Conservation (phyloP, 2,888 invertebrate genomes). For the Selenia dentaria region DNA sequence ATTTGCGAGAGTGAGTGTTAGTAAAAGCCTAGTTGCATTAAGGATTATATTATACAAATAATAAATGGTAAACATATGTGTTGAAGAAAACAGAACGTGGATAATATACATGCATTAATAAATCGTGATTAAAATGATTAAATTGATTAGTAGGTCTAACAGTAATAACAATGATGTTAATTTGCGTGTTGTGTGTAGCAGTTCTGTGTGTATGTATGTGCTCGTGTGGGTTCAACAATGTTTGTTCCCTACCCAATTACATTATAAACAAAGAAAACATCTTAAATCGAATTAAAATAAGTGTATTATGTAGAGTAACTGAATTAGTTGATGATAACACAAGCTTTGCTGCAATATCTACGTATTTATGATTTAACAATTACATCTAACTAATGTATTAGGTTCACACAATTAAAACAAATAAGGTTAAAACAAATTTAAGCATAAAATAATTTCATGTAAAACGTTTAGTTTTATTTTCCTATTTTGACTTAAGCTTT, state of each 20-base stretch:
- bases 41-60: constrained; percentile 38
- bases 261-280: constrained; percentile 72
- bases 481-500: no score
- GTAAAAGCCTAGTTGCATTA: constrained; percentile 56
- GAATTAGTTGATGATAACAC: constrained; percentile 75
- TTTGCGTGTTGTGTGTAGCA: constrained; percentile 36
- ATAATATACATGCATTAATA: constrained; percentile 34
- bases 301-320: constrained; percentile 74
- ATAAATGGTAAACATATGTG: constrained; percentile 22
- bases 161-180: constrained; percentile 13
- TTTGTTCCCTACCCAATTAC: constrained; percentile 19
- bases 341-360: constrained; percentile 79
- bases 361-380: constrained; percentile 56
- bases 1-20: constrained; percentile 50
- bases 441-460: no score
- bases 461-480: no score
- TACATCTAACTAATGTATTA: constrained; percentile 61
- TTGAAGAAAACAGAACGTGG: constrained; percentile 17
- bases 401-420: constrained; percentile 62
- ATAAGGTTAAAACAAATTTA: constrained; percentile 54
- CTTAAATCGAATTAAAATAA: constrained; percentile 61
- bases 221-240: constrained; percentile 13
- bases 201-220: constrained; percentile 29
- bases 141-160: constrained; percentile 27
- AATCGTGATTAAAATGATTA: constrained; percentile 24